Evolutionary conservation across 2,113 vertebrate species (phyloP).

Genomic region (Macroglossus sobrinus): DNA sequence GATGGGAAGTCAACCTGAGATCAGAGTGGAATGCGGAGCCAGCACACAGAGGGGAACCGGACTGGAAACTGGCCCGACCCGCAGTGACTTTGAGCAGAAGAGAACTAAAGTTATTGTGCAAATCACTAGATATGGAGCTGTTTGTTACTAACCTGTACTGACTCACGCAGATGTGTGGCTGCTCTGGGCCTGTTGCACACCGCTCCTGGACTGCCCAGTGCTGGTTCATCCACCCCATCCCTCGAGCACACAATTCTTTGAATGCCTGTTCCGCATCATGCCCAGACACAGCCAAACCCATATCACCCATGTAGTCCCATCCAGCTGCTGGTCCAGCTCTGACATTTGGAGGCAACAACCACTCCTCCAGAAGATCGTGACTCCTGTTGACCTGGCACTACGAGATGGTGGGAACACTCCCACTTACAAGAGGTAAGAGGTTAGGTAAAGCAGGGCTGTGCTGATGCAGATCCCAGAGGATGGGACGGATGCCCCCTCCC

Average conservation of each 20-base stretch:
- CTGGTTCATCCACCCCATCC: too few relatives aligned
- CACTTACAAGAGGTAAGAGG: neutral
- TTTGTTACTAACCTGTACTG: neutral
- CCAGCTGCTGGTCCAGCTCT: neutral
- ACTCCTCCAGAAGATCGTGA: neutral
- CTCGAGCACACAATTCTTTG: neutral
- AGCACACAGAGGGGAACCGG: too few relatives aligned
- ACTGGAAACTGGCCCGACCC: neutral
- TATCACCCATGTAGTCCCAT: neutral
- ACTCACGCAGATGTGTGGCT: too few relatives aligned
- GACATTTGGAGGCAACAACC: neutral
- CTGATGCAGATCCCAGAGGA: neutral
- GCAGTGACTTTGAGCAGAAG: neutral
- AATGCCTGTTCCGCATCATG: too few relatives aligned
- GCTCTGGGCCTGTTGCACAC: too few relatives aligned
- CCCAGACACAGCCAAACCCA: neutral
- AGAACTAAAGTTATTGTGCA: neutral
- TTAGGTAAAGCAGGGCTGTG: neutral
- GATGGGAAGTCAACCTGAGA: too few relatives aligned
- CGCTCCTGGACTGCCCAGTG: neutral
- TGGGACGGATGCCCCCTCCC: neutral
- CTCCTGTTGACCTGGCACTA: neutral
- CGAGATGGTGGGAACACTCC: neutral
- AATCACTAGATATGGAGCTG: neutral
- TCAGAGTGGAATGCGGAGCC: too few relatives aligned